These are phyloP conservation scores for Smithornis capensis DNA, from an alignment of 2,113 vertebrate genomes.

Conservation along the genomic window DNA sequence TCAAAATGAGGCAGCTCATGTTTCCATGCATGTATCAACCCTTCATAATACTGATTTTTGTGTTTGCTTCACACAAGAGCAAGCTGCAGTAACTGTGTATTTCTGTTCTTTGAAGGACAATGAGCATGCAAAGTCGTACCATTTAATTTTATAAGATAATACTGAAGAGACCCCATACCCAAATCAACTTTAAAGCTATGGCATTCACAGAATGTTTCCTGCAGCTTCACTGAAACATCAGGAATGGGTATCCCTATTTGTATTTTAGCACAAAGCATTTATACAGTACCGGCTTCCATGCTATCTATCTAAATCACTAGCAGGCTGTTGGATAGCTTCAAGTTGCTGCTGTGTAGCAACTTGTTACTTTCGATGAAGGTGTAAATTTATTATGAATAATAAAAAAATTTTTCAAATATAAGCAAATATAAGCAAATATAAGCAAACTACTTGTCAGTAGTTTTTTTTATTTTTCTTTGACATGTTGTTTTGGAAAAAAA, in stretches of 20 bases:
- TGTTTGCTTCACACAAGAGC: not conserved
- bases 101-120: not conserved
- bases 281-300: not conserved
- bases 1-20: slow-evolving; percentile 30
- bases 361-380: not conserved
- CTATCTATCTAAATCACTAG: not conserved
- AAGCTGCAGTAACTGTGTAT: not conserved
- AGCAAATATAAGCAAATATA: too few relatives aligned
- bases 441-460: too few relatives aligned
- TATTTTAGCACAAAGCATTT: not conserved
- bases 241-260: not conserved
- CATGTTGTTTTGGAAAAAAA: not conserved
- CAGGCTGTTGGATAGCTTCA: not conserved
- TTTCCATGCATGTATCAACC: slow-evolving; percentile 8
- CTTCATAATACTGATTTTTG: slow-evolving; percentile 3
- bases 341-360: not conserved
- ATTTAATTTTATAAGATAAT: not conserved
- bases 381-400: not conserved
- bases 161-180: not conserved
- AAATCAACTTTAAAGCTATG: not conserved
- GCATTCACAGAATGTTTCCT: not conserved
- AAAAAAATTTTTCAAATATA: not conserved
- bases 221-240: not conserved
- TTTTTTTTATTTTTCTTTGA: not conserved
- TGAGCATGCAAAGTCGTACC: not conserved